Conservation (phyloP, 1,140 invertebrate species). For the Globodera rostochiensis region DNA sequence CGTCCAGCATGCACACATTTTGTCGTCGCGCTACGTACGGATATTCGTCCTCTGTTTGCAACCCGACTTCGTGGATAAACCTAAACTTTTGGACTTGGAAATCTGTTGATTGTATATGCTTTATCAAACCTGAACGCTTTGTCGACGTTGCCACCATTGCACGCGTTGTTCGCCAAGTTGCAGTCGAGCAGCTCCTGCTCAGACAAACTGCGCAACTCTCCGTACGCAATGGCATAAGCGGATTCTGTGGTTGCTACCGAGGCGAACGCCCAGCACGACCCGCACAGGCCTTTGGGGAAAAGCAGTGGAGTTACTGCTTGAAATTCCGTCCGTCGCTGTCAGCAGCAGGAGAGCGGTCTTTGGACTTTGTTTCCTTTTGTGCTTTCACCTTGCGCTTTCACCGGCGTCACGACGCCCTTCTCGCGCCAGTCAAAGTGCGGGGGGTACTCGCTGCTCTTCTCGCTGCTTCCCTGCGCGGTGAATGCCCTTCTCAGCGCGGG, state of each 20-base stretch:
- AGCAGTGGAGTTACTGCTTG: not conserved
- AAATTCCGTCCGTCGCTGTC: not conserved
- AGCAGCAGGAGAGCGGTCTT: constrained; percentile 16
- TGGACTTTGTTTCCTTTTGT: constrained; percentile 21
- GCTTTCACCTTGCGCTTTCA: constrained; percentile 67
- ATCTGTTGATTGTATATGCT: not conserved
- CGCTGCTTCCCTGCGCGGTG: not conserved
- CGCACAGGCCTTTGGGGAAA: constrained; percentile 40
- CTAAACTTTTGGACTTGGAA: constrained; percentile 30
- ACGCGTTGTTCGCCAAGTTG: constrained; percentile 63
- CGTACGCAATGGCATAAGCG: constrained; percentile 54
- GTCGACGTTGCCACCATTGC: constrained; percentile 61
- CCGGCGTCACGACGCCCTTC: constrained; percentile 68
- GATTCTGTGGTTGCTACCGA: constrained; percentile 54
- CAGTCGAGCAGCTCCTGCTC: constrained; percentile 64
- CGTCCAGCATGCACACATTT: constrained; percentile 49
- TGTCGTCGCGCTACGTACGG: constrained; percentile 63
- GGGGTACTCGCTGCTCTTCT: constrained; percentile 42
- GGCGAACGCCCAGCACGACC: constrained; percentile 59
- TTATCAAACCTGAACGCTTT: constrained; percentile 57
- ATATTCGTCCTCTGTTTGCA: constrained; percentile 51
- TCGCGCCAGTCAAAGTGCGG: constrained; percentile 67
- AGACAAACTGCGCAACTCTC: constrained; percentile 55
- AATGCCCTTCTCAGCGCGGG: constrained; percentile 8
- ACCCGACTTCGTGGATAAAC: constrained; percentile 57